These are phyloP conservation scores for Rhingia campestris DNA, from an alignment of 2,888 invertebrate genomes.

Conservation along the genomic window DNA sequence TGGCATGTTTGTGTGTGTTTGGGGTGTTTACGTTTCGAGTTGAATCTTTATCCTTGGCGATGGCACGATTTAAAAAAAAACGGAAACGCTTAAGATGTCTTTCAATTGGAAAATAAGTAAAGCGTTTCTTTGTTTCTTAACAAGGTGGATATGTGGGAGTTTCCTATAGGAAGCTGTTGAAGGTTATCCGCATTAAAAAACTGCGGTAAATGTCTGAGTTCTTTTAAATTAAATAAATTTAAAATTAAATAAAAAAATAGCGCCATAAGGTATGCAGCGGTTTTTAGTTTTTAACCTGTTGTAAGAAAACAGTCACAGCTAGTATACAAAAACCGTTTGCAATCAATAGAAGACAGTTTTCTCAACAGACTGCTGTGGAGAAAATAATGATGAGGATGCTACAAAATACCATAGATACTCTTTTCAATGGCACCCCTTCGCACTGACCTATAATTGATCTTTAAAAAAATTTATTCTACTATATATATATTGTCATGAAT, in stretches of 20 bases:
- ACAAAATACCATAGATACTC: too few species aligned
- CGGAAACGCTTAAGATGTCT: slow-evolving; percentile 38
- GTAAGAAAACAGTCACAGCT: neutral
- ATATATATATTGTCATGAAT: neutral
- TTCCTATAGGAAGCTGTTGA: too few species aligned
- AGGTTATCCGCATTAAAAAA: too few species aligned
- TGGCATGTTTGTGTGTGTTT: neutral
- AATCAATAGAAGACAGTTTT: too few species aligned
- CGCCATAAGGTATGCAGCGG: neutral
- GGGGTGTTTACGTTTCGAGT: slow-evolving; percentile 18
- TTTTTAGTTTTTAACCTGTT: neutral
- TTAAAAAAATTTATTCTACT: neutral
- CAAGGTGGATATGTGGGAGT: slow-evolving; percentile 5
- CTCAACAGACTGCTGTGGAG: too few species aligned
- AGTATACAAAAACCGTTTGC: neutral
- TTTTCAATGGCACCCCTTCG: neutral
- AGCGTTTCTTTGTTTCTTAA: slow-evolving; percentile 9
- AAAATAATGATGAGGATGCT: too few species aligned
- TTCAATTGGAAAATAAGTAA: slow-evolving; percentile 35
- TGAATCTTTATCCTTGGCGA: slow-evolving; percentile 63
- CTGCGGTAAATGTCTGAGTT: too few species aligned
- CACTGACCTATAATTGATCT: neutral
- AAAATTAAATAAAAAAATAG: neutral
- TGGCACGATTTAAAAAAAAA: slow-evolving; percentile 61
- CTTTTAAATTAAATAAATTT: too few species aligned